Percentiles rank a stretch among this genome's conserved stretches.
These are phyloP conservation scores for Strigamia crassipes DNA, from an alignment of 2,888 invertebrate species.

Conservation along the genomic window DNA sequence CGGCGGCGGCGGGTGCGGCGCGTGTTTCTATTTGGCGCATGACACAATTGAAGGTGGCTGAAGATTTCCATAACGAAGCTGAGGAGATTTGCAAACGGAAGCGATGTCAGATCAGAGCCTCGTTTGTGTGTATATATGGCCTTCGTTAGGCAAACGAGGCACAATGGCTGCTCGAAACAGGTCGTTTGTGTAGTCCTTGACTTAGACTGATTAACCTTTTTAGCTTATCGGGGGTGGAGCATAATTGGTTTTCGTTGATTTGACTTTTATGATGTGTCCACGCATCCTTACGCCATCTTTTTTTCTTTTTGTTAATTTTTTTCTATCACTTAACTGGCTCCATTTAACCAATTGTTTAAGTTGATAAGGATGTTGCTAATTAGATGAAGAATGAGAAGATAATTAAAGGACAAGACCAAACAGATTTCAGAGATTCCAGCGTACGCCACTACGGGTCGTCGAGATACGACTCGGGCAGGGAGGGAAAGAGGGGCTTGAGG, in stretches of 20 bases:
- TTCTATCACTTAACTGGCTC: slow-evolving; percentile 26
- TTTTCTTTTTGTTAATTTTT: slow-evolving; percentile 27
- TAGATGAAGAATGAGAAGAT: slow-evolving; percentile 44
- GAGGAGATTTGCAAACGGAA: slow-evolving; percentile 29
- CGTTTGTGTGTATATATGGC: slow-evolving; percentile 10
- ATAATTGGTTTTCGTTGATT: slow-evolving; percentile 21
- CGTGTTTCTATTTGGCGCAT: neutral
- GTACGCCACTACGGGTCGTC: slow-evolving; percentile 11
- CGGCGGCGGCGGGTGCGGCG: neutral
- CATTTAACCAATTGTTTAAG: slow-evolving; percentile 46
- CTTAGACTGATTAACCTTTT: slow-evolving; percentile 10
- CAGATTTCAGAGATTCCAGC: slow-evolving; percentile 21
- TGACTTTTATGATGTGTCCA: slow-evolving; percentile 21
- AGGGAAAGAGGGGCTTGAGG: neutral
- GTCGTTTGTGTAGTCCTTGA: slow-evolving; percentile 14
- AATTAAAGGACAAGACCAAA: slow-evolving; percentile 46
- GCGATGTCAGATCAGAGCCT: neutral
- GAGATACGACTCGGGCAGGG: neutral
- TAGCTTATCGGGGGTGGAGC: slow-evolving; percentile 16
- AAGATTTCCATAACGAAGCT: slow-evolving; percentile 44
- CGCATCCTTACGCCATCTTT: slow-evolving; percentile 21
- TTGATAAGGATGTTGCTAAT: slow-evolving; percentile 48
- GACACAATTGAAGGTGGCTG: neutral
- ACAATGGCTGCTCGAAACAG: neutral
- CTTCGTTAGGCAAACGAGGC: slow-evolving; percentile 21